Evolutionary conservation across 2,888 invertebrate species (phyloP), one percentile per base, ranked within the genome.

Genomic region (Argyra leucocephala): DNA sequence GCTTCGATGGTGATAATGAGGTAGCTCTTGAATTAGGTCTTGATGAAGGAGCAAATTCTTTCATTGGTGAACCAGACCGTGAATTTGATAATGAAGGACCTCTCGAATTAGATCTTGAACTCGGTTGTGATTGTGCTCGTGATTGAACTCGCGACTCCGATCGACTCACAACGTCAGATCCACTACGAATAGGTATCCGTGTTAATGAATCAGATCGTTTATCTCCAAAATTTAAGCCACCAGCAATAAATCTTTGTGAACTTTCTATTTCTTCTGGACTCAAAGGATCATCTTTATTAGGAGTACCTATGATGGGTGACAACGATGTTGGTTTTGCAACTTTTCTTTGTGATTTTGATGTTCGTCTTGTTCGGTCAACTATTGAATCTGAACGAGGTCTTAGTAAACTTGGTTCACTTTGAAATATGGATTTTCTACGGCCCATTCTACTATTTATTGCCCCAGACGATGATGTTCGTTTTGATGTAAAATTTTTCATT

Each of bases 301-400:
- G 80, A 0, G 80, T 80, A 1, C 80, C 80, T 63, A 80, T 76
- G 18, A 80, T 80, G 0, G 80, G 80, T 0, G 80, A 80, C 1
- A 80, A 68, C 1, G 77, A 77, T 23, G 75, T 74, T 15, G 79
- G 79, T 60, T 78, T 80, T 9, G 72, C 75, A 58, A 80, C 74
- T 68, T 77, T 76, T 0, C 75, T 70, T 2, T 76, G 73, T 15
- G 73, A 65, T 57, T 68, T 26, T 12, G 64, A 60, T 21, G 57
- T 26, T 6, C 36, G 22, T n/a, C 22, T 63, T 26, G 48, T 31
- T 22, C 23, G 57, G 26, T 59, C 37, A 24, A 66, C 63, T 21
- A 70, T 63, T 3, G 71, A 70, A 31, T 67, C 68, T 63, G 69
- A 67, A 22, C 71, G 67, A 37, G 66, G 66, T 1, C 64, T 22